These are phyloP conservation scores for Florisuga fusca DNA, from an alignment of 2,797 vertebrate species.

Conservation along the genomic window DNA sequence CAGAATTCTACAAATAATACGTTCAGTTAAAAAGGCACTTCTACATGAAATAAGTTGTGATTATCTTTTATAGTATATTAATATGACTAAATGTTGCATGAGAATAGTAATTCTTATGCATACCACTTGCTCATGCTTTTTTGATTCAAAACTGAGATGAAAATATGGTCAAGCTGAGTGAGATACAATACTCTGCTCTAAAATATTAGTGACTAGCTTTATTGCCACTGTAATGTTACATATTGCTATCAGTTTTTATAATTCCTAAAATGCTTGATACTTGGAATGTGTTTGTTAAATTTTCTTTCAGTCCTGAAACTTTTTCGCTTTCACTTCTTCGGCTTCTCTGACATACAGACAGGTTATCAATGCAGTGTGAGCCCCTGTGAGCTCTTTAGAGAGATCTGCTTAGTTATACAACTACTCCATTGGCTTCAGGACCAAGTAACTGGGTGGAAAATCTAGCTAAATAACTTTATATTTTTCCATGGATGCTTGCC, in stretches of 20 bases:
- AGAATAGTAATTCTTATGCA: conserved; percentile 50
- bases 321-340: not conserved
- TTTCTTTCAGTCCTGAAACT: not conserved
- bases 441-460: conserved; percentile 74
- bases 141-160: conserved; percentile 54
- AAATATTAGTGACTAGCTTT: conserved; percentile 21
- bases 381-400: conserved; percentile 52
- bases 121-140: conserved; percentile 46
- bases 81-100: conserved; percentile 5
- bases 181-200: conserved; percentile 31
- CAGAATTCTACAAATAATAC: not conserved
- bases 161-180: conserved; percentile 39
- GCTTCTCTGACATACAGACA: not conserved
- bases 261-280: not conserved
- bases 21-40: not conserved
- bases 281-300: not conserved
- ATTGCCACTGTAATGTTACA: not conserved
- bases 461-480: conserved; percentile 60
- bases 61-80: not conserved
- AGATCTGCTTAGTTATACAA: conserved; percentile 48
- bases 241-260: not conserved
- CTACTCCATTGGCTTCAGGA: conserved; percentile 64
- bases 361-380: conserved; percentile 60
- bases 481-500: conserved; percentile 70
- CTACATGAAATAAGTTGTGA: not conserved